Conservation (phyloP, 2,888 invertebrate species). For the Epinotia demarniana region DNA sequence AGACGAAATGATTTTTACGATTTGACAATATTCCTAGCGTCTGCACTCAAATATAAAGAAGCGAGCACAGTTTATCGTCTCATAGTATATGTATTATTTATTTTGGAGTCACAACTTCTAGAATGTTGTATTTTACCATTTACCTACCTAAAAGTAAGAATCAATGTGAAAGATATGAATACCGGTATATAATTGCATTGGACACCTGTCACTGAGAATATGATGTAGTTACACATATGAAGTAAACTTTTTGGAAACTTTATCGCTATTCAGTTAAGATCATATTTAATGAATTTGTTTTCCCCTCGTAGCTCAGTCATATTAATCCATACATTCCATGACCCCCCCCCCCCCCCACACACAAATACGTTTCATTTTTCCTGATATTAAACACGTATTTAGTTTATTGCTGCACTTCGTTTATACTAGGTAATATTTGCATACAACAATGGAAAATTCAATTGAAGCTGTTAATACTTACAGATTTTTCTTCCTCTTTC, state of each 20-base stretch:
- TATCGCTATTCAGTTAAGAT: background rate
- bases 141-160: constrained; percentile 36
- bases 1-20: constrained; percentile 2
- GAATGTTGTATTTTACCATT: constrained; percentile 39
- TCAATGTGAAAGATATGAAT: constrained; percentile 56
- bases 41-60: constrained; percentile 15
- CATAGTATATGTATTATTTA: constrained; percentile 37
- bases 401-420: background rate
- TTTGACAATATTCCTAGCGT: background rate
- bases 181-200: constrained; percentile 50
- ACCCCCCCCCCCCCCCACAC: too few species aligned
- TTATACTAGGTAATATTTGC: background rate
- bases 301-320: background rate
- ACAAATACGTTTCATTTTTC: background rate
- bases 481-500: too few species aligned
- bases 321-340: background rate
- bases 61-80: constrained; percentile 10
- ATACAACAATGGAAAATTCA: background rate
- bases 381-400: background rate
- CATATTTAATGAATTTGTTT: background rate
- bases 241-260: background rate
- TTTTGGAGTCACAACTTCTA: constrained; percentile 26
- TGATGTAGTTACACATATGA: background rate
- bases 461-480: too few species aligned
- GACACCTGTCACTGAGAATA: constrained; percentile 18